These are phyloP conservation scores for Holothuria leucospilota DNA, from an alignment of 53 echinoderm and acorn worm species.

Conservation along the genomic window DNA sequence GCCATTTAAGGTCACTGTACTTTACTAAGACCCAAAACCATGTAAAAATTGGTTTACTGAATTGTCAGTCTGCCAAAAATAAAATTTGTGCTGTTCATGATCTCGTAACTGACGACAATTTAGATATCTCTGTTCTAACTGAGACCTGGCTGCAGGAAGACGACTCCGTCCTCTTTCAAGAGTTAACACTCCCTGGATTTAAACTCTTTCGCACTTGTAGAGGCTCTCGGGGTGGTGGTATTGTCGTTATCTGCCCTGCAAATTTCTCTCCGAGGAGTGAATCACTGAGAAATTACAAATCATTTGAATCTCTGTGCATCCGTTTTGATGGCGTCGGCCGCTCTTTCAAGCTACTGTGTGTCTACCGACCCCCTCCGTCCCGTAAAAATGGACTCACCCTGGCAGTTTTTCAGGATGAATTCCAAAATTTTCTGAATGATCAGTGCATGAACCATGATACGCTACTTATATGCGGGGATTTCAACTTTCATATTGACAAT, in stretches of 20 bases:
- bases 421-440: background rate
- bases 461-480: background rate
- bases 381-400: background rate
- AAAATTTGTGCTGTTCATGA: background rate
- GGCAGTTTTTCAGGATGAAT: background rate
- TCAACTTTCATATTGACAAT: constrained; percentile 18
- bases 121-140: background rate
- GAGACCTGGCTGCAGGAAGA: background rate
- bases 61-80: background rate
- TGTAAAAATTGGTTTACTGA: background rate
- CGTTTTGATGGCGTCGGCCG: background rate
- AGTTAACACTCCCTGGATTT: background rate
- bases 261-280: background rate
- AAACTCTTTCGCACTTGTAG: background rate
- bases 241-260: background rate
- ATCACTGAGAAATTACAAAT: background rate
- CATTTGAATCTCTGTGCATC: background rate
- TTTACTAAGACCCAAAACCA: too few relatives aligned
- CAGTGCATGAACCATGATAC: too few relatives aligned
- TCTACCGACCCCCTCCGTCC: background rate
- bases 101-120: background rate
- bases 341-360: background rate
- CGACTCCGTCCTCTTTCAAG: background rate
- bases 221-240: background rate
- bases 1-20: background rate